Evolutionary conservation across 2,797 vertebrate species (phyloP).

Genomic region (Pterois miles): DNA sequence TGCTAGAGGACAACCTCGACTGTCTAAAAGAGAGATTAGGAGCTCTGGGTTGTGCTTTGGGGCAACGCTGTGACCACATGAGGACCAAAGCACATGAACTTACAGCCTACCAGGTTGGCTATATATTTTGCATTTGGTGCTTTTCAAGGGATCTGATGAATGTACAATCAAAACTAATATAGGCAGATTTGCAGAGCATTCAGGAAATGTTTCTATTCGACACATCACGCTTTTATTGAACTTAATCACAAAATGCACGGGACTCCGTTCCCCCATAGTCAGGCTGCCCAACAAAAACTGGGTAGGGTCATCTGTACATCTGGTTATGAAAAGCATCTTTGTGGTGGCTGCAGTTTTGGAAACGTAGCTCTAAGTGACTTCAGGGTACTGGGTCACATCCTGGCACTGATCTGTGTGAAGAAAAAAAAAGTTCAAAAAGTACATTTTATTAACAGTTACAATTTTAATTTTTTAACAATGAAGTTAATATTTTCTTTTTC

Average conservation of each 20-base stretch:
- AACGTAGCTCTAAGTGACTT: too few relatives aligned
- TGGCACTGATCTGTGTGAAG: too few relatives aligned
- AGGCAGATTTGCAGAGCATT: background rate
- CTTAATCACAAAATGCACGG: background rate
- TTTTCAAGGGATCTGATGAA: background rate
- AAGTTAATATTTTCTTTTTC: too few relatives aligned
- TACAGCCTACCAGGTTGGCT: constrained; percentile 86
- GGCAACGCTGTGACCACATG: constrained; percentile 87
- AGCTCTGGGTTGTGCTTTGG: constrained; percentile 85
- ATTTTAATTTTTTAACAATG: too few relatives aligned
- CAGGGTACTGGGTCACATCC: too few relatives aligned
- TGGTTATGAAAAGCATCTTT: too few relatives aligned
- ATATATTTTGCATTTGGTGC: background rate
- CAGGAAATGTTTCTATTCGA: background rate
- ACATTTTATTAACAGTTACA: too few relatives aligned
- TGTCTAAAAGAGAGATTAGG: constrained; percentile 87
- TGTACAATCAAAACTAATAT: background rate
- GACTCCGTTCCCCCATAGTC: too few relatives aligned
- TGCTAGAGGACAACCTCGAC: constrained; percentile 89
- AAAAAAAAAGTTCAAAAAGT: too few relatives aligned
- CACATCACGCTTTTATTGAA: background rate
- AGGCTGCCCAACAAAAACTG: too few relatives aligned
- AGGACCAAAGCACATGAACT: constrained; percentile 88
- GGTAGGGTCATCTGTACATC: too few relatives aligned
- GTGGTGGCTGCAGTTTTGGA: too few relatives aligned